Base-by-base conservation (phyloP, 1,140 invertebrate genomes). In the Bombus turneri region DNA sequence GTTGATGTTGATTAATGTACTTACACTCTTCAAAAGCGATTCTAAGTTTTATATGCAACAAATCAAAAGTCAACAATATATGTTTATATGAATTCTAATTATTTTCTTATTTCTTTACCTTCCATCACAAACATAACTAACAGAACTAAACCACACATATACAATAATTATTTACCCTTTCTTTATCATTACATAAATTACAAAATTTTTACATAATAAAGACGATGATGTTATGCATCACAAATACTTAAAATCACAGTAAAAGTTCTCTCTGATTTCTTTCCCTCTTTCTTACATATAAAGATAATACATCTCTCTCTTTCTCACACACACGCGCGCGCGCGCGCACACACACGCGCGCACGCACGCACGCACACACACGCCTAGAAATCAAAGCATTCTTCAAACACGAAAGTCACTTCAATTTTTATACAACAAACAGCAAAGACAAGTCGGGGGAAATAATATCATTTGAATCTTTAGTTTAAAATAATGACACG, bases 311-410 rank as follows among this genome's bases (percentile, higher is more conserved):
- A 41, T 73, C 43, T 15, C 3, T 15, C 43, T 18, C 43, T 5
- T 15, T 5, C 13, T 5, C 43, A 15, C 43, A 10, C 39, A 0
- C 39, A 10, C 9, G 0, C 39, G 0, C 39, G 8, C 39, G 8
- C 39, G 39, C 39, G 9, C 39, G 8, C 39, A 39, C 39, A 0
- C 39, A 39, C 39, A 0, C 39, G 0, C 39, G 0, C 39, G 0
- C 39, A 0, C 39, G 9, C 8, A 10, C 39, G 9, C 39, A 37
- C 37, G 4, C 39, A 41, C 39, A 10, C 39, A 28, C 53, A 80
- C 77, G 62, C 53, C 66, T 66, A 85, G 77, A 80, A 85, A 85
- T 64, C 68, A 80, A 85, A 85, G 83, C 68, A 85, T 80, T 80
- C 47, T 71, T 71, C 31, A 68, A 62, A 31, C 25, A 85, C 41